phyloP scores from a whole-genome alignment of 2,797 vertebrate genomes.

The Chelon auratus region DNA sequence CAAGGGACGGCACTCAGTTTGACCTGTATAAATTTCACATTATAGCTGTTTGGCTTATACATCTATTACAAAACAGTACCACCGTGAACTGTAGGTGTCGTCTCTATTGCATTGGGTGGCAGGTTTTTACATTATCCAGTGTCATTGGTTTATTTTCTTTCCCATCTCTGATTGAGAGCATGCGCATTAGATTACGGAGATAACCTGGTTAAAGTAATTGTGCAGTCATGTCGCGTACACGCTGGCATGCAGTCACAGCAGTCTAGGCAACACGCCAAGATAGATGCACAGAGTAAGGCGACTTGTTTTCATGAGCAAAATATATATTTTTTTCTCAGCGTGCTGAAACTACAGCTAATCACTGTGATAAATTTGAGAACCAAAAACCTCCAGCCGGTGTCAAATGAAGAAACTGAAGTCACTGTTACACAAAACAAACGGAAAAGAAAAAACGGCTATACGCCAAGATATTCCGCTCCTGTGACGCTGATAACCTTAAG shows the following conservation, averaged over 20 bases:
- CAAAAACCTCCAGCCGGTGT: neutral
- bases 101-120: slow-evolving; percentile 13
- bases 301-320: slow-evolving; percentile 4
- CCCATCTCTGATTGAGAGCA: slow-evolving; percentile 60
- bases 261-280: neutral
- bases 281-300: neutral
- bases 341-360: neutral
- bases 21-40: neutral
- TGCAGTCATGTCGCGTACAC: slow-evolving; percentile 56
- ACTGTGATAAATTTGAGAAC: neutral
- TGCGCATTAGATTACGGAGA: slow-evolving; percentile 71
- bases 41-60: no score
- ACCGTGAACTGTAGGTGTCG: neutral
- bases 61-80: neutral
- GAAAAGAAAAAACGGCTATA: neutral
- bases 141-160: slow-evolving; percentile 33
- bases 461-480: neutral
- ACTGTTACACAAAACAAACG: neutral
- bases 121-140: slow-evolving; percentile 33
- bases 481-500: neutral
- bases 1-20: neutral
- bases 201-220: slow-evolving; percentile 74
- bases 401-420: no score
- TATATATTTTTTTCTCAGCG: neutral
- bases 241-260: slow-evolving; percentile 50